Evolutionary conservation across 2,113 vertebrate species (phyloP).

Genomic region (Coregonus clupeaformis): DNA sequence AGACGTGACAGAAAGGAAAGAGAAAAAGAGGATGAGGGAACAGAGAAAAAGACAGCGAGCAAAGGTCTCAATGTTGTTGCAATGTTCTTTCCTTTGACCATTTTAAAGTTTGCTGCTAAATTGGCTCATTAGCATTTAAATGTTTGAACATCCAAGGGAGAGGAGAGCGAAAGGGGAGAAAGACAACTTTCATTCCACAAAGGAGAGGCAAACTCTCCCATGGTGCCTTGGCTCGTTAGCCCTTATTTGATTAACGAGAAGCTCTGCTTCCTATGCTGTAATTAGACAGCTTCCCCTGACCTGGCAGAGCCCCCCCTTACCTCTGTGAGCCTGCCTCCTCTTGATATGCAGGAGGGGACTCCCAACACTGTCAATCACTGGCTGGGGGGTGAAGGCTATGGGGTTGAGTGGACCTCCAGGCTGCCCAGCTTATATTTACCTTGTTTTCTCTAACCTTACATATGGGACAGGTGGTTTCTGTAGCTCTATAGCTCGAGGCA

Average conservation of each 20-base stretch:
- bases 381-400: background rate
- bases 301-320: no score
- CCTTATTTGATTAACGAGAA: constrained; percentile 49
- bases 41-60: background rate
- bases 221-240: constrained; percentile 52
- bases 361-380: constrained; percentile 17
- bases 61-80: constrained; percentile 10
- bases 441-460: constrained; percentile 5
- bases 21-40: constrained; percentile 10
- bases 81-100: constrained; percentile 44
- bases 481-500: constrained; percentile 14
- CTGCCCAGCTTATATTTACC: background rate
- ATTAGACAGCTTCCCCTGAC: constrained; percentile 19
- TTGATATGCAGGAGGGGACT: constrained; percentile 21
- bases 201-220: constrained; percentile 42
- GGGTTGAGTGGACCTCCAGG: background rate
- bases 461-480: constrained; percentile 24
- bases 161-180: constrained; percentile 53
- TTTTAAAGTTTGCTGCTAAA: constrained; percentile 72
- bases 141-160: constrained; percentile 60
- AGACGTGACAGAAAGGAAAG: background rate
- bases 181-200: constrained; percentile 61
- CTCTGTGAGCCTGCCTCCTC: background rate
- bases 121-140: constrained; percentile 71
- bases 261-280: constrained; percentile 31